phyloP scores from a whole-genome alignment of 1,140 invertebrate species.

The Colletes gigas region DNA sequence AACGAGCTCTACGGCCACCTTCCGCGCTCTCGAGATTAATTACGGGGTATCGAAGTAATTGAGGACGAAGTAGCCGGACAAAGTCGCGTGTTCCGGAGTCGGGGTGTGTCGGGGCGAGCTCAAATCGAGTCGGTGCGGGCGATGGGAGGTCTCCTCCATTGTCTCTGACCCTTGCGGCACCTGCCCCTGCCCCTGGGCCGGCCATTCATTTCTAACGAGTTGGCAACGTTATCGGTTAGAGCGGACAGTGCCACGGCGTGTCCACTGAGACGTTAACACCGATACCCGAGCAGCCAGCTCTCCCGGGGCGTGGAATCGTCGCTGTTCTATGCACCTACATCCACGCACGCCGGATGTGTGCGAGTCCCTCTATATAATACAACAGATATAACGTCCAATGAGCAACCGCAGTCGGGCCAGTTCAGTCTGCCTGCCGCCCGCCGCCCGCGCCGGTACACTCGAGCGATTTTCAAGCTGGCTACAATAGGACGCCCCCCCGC shows the following conservation, averaged over 20 bases:
- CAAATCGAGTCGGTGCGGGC: neutral
- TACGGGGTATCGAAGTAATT: slow-evolving; percentile 64
- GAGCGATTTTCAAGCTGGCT: slow-evolving; percentile 69
- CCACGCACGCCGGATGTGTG: slow-evolving; percentile 15
- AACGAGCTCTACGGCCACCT: slow-evolving; percentile 50
- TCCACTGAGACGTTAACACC: slow-evolving; percentile 75
- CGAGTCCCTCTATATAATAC: slow-evolving; percentile 53
- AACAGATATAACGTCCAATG: slow-evolving; percentile 65
- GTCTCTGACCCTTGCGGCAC: slow-evolving; percentile 41
- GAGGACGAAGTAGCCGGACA: slow-evolving; percentile 46
- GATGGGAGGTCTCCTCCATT: slow-evolving; percentile 28
- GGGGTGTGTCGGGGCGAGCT: too few relatives aligned
- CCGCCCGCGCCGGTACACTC: slow-evolving; percentile 26
- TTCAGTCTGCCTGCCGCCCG: slow-evolving; percentile 14
- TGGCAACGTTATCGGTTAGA: slow-evolving; percentile 73
- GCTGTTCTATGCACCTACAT: slow-evolving; percentile 4
- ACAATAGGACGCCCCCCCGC: slow-evolving; percentile 61
- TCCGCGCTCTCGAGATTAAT: slow-evolving; percentile 60
- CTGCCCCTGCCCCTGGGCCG: slow-evolving; percentile 33
- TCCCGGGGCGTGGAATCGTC: slow-evolving; percentile 35
- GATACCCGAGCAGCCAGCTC: slow-evolving; percentile 62
- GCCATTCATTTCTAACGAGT: slow-evolving; percentile 73
- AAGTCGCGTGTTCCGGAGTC: slow-evolving; percentile 28
- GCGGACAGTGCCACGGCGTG: slow-evolving; percentile 60
- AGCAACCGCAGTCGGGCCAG: slow-evolving; percentile 54